These are phyloP conservation scores for Neomonachus schauinslandi DNA, from an alignment of 2,113 vertebrate species.

Conservation along the genomic window DNA sequence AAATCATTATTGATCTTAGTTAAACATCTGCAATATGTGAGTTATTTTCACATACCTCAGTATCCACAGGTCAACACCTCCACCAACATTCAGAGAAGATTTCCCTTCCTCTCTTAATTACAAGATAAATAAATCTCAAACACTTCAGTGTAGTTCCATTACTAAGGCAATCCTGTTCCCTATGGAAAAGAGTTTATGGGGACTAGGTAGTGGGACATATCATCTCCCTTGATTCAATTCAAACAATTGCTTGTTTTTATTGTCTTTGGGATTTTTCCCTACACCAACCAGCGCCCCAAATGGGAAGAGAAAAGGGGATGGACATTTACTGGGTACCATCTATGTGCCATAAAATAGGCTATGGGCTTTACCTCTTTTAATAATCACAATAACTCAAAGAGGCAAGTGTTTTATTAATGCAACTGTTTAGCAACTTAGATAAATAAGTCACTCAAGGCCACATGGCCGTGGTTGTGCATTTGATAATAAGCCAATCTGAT, in stretches of 20 bases:
- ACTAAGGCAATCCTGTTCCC: not conserved
- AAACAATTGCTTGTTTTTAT: not conserved
- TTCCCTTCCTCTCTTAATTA: conserved; percentile 59
- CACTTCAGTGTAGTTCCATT: not conserved
- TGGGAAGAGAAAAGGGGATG: not conserved
- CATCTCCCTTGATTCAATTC: not conserved
- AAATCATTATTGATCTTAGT: conserved; percentile 66
- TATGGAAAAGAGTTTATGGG: not conserved
- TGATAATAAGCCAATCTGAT: not conserved
- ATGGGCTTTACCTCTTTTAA: not conserved
- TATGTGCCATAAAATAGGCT: not conserved
- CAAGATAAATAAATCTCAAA: conserved; percentile 54
- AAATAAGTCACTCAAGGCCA: not conserved
- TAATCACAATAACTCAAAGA: not conserved
- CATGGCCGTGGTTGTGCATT: not conserved
- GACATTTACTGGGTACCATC: not conserved
- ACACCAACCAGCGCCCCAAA: not conserved
- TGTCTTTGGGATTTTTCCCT: not conserved
- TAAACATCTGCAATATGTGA: conserved; percentile 51
- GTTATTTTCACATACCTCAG: conserved; percentile 57
- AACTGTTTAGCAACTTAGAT: conserved; percentile 8
- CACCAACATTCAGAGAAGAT: conserved; percentile 21
- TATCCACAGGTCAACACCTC: conserved; percentile 9
- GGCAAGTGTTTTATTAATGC: not conserved
- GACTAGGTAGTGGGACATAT: not conserved